Conservation (phyloP, 1,140 invertebrate species). For the Bombus superbus region DNA sequence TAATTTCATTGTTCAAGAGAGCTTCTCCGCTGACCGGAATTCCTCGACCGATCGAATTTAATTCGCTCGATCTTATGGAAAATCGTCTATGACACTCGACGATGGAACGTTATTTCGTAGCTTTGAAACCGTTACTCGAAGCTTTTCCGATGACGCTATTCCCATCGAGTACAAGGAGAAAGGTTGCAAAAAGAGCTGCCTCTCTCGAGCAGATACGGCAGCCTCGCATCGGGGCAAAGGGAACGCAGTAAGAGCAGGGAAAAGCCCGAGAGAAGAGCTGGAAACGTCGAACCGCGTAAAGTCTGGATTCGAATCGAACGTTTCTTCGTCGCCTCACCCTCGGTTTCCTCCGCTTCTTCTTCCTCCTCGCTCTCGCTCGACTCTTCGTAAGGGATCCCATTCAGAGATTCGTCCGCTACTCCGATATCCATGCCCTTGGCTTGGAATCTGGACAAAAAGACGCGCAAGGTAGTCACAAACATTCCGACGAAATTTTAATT, state of each 20-base stretch:
- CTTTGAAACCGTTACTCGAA: background rate
- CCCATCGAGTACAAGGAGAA: background rate
- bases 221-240: background rate
- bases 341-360: constrained; percentile 84
- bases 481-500: constrained; percentile 3
- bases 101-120: background rate
- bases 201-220: background rate
- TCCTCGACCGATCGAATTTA: background rate
- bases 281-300: background rate
- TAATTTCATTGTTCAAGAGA: background rate
- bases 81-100: background rate
- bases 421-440: constrained; percentile 91
- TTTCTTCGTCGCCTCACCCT: constrained; percentile 66
- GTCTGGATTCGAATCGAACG: constrained; percentile 27
- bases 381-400: constrained; percentile 87
- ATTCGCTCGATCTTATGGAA: background rate
- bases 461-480: constrained; percentile 30
- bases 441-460: constrained; percentile 86
- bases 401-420: constrained; percentile 88
- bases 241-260: background rate
- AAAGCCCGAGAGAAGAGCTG: background rate
- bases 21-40: too few relatives aligned
- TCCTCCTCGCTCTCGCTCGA: constrained; percentile 86
- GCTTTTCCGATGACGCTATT: background rate
- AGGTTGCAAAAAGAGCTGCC: background rate